Conservation (phyloP, 2,113 vertebrate genomes). For the Anseranas semipalmata region DNA sequence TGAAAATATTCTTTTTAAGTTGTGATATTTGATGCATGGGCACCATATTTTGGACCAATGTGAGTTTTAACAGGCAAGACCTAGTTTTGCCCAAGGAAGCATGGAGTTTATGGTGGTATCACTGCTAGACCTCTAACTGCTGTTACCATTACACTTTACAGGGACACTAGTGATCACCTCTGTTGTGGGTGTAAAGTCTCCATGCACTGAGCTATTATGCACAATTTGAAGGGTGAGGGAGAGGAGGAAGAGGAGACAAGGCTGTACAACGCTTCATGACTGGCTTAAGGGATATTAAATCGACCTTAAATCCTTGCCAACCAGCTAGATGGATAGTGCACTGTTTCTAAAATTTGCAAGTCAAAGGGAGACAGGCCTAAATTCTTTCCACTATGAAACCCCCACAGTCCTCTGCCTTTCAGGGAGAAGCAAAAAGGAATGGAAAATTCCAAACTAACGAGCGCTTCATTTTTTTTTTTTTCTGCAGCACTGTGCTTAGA, state of each 20-base stretch:
- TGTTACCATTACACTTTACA: background rate
- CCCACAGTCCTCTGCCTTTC: conserved; percentile 41
- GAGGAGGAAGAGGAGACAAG: background rate
- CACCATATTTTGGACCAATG: background rate
- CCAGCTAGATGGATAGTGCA: background rate
- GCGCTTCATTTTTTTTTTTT: conserved; percentile 43
- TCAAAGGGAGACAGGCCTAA: conserved; percentile 42
- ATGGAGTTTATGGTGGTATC: background rate
- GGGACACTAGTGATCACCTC: background rate
- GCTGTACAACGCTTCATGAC: background rate
- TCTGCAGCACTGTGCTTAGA: conserved; percentile 67
- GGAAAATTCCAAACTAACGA: conserved; percentile 78
- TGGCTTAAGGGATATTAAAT: conserved; percentile 20
- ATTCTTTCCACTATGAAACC: conserved; percentile 45
- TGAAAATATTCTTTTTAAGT: background rate
- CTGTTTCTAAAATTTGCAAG: conserved; percentile 59
- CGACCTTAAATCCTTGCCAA: conserved; percentile 50
- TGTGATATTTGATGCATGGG: background rate
- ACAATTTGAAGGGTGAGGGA: background rate
- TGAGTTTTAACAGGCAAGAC: background rate
- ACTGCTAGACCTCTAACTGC: background rate
- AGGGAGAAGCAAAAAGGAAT: conserved; percentile 62
- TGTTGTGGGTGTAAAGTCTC: background rate
- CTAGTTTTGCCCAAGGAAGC: background rate
- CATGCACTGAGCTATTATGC: background rate